Evolutionary conservation across 2,113 vertebrate species (phyloP).

Genomic region (Noctilio leporinus): DNA sequence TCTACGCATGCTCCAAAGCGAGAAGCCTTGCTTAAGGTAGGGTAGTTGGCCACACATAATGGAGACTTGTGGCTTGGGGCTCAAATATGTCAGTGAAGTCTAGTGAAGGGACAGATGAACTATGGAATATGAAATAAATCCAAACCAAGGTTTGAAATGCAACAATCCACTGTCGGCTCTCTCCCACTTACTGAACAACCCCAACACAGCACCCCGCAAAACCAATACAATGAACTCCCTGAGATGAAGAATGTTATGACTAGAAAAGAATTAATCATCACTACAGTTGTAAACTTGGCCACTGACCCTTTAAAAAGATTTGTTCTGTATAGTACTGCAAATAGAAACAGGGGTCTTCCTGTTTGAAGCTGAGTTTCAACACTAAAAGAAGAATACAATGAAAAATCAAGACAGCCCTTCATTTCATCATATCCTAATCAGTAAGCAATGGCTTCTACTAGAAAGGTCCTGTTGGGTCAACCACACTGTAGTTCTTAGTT

Average conservation of each 20-base stretch:
- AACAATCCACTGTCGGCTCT: not conserved
- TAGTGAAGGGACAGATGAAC: not conserved
- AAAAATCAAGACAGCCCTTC: not conserved
- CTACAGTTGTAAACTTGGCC: not conserved
- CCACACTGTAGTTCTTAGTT: conserved; percentile 41
- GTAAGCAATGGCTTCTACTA: not conserved
- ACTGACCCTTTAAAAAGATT: not conserved
- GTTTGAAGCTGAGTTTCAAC: not conserved
- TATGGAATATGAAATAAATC: not conserved
- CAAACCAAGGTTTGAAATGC: not conserved
- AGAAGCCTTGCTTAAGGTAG: not conserved
- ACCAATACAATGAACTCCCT: not conserved
- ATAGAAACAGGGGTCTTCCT: not conserved
- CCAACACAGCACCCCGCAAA: no score
- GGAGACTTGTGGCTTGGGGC: not conserved
- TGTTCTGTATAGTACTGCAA: not conserved
- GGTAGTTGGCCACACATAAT: not conserved
- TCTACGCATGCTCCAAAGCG: not conserved
- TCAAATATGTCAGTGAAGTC: not conserved
- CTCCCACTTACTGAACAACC: not conserved
- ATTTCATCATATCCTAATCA: conserved; percentile 43
- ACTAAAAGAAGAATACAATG: not conserved
- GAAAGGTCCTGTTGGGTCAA: conserved; percentile 21
- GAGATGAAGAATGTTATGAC: not conserved
- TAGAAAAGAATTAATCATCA: not conserved